Base-by-base conservation (phyloP, 2,888 invertebrate species). In the Calliphora vomitoria region DNA sequence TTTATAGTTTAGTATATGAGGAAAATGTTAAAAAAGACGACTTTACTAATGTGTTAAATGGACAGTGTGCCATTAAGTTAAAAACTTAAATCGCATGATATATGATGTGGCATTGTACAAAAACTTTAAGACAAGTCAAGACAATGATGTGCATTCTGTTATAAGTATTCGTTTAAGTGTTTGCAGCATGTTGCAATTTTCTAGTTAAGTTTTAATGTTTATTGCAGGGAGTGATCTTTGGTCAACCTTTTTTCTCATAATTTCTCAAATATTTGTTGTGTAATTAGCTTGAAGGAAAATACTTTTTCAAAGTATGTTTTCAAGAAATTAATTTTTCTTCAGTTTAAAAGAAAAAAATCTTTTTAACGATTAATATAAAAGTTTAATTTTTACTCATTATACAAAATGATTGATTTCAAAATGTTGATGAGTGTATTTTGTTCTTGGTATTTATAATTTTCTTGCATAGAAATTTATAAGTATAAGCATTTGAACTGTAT, bases 1-100 rank as follows among this genome's bases (percentile, higher is more conserved):
- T 64, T 64, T 66, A 50, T 60, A 53, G 53, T 80, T 74, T 35
- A 53, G 66, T 60, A 50, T 64, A 72, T 76, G 53, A 71, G 55
- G 4, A 62, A 74, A 75, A 75, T 68, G 47, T 35, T 44, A 44
- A 38, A 75, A 82, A 72, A 82, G 82, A 20, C 10, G 58, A 71
- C 47, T 79, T 80, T 71, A 75, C 82, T 85, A 87, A 87, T 85
- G 87, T 87, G 87, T 60, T 87, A 85, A 87, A 87, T 87, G 85
- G 85, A 87, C 87, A 85, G 87, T 87, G 87, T 85, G 87, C 82
- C 85, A 85, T 85, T 87, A 75, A 79, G 75, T 82, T 82, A 50
- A 69, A 80, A 87, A 74, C 69, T 47, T 35, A 64, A 69, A 84
- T 60, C 25, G 62, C 60, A 60, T 80, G 71, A 84, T 79, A 53